Conservation (phyloP, 2,888 invertebrate genomes). For the Dione vanillae region DNA sequence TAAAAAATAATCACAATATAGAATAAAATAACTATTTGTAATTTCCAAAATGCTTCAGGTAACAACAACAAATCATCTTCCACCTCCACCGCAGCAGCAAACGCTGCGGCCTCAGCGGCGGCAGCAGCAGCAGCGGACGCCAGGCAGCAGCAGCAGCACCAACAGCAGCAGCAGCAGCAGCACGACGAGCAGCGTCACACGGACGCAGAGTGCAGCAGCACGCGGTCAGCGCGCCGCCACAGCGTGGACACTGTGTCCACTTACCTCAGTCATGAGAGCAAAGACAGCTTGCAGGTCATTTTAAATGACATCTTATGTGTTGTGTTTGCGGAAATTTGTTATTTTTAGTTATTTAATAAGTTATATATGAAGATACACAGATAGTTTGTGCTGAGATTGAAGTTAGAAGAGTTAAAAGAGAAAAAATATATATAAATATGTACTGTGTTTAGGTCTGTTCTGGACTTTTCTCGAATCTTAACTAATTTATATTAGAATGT, state of each 20-base stretch:
- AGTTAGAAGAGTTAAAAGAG: no score
- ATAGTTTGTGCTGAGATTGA: no score
- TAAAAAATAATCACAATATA: no score
- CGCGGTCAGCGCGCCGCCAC: slow-evolving; percentile 90
- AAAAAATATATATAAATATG: no score
- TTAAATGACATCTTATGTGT: no score
- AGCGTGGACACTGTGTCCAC: slow-evolving; percentile 95
- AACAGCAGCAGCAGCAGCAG: slow-evolving; percentile 35
- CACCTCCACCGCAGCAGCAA: slow-evolving; percentile 4
- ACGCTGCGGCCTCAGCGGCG: slow-evolving; percentile 30
- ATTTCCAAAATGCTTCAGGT: slow-evolving; percentile 23
- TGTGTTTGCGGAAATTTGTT: no score
- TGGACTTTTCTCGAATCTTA: no score
- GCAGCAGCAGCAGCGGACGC: slow-evolving; percentile 31
- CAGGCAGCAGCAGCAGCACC: slow-evolving; percentile 29
- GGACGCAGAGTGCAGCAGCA: slow-evolving; percentile 88
- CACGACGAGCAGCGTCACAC: slow-evolving; percentile 63
- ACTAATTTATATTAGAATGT: no score
- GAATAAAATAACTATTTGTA: neutral
- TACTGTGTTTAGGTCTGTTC: no score
- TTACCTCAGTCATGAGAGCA: slow-evolving; percentile 93
- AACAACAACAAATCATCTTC: slow-evolving; percentile 61
- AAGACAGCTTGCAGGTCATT: slow-evolving; percentile 86
- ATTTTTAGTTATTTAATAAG: no score
- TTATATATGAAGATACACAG: no score